These are phyloP conservation scores for Ligdia adustata DNA, from an alignment of 2,888 invertebrate species.

Conservation along the genomic window DNA sequence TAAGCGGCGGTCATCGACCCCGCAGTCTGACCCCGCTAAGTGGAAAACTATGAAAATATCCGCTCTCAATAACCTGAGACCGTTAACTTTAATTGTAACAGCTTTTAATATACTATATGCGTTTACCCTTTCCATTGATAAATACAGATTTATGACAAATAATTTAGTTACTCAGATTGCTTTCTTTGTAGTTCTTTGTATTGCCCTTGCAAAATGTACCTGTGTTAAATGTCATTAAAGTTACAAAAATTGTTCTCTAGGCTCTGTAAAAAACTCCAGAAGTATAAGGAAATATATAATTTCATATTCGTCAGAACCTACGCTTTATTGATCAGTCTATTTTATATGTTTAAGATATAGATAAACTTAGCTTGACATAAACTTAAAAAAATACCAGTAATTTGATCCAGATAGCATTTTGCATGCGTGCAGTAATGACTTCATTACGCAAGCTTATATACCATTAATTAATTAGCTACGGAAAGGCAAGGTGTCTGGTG, in stretches of 20 bases:
- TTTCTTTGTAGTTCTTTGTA: too few species aligned
- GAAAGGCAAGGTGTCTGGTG: conserved; percentile 13
- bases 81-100: conserved; percentile 28
- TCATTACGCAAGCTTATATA: conserved; percentile 11
- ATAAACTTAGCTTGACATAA: too few species aligned
- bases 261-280: too few species aligned
- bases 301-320: neutral
- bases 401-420: conserved; percentile 11
- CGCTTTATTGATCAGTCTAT: too few species aligned
- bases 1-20: conserved; percentile 55
- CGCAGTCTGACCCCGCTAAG: conserved; percentile 47
- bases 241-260: too few species aligned
- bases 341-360: too few species aligned
- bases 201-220: too few species aligned
- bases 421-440: conserved; percentile 14
- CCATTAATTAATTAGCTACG: conserved; percentile 11
- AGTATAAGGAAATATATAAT: too few species aligned
- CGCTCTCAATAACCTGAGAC: conserved; percentile 26
- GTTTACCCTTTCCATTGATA: neutral
- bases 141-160: neutral
- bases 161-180: neutral
- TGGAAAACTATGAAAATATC: conserved; percentile 46
- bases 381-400: too few species aligned
- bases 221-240: too few species aligned
- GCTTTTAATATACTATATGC: conserved; percentile 5